Evolutionary conservation across 1,140 invertebrate genomes (phyloP).

Genomic region (Drosophila orosa): DNA sequence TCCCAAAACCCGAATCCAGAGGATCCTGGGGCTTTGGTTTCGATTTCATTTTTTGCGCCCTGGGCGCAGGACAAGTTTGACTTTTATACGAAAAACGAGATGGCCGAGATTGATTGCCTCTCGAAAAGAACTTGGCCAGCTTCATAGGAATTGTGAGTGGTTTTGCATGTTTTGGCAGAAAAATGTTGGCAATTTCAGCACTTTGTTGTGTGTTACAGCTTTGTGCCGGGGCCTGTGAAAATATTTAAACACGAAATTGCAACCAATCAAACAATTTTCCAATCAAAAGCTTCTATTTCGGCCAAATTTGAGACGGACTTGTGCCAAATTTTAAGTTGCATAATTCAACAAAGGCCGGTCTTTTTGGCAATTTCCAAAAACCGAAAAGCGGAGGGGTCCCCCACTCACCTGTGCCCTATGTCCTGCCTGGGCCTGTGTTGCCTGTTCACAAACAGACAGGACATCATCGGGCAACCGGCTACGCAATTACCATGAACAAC

Average conservation of each 20-base stretch:
- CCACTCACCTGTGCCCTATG: constrained; percentile 24
- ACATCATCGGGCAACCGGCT: constrained; percentile 49
- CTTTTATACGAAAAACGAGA: constrained; percentile 74
- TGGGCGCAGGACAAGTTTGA: constrained; percentile 62
- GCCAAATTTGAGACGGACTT: constrained; percentile 74
- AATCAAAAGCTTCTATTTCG: constrained; percentile 76
- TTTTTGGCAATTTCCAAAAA: constrained; percentile 43
- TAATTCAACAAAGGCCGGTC: constrained; percentile 78
- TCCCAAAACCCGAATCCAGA: constrained; percentile 2
- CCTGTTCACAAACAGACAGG: constrained; percentile 57
- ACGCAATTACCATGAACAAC: constrained; percentile 82
- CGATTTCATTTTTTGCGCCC: constrained; percentile 54
- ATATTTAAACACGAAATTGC: constrained; percentile 82
- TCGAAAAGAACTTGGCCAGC: constrained; percentile 38
- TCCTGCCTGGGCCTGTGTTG: constrained; percentile 1
- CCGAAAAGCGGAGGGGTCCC: constrained; percentile 28
- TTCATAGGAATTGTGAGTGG: constrained; percentile 60
- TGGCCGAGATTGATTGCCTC: constrained; percentile 58
- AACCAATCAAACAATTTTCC: constrained; percentile 83
- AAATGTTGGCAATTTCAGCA: constrained; percentile 26
- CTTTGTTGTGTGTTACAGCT: constrained; percentile 29
- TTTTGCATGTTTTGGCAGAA: constrained; percentile 64
- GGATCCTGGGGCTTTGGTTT: constrained; percentile 36
- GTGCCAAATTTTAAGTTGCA: constrained; percentile 80
- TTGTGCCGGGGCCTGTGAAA: constrained; percentile 61